phyloP scores from a whole-genome alignment of 2,113 vertebrate species.

The Sakesphorus luctuosus region DNA sequence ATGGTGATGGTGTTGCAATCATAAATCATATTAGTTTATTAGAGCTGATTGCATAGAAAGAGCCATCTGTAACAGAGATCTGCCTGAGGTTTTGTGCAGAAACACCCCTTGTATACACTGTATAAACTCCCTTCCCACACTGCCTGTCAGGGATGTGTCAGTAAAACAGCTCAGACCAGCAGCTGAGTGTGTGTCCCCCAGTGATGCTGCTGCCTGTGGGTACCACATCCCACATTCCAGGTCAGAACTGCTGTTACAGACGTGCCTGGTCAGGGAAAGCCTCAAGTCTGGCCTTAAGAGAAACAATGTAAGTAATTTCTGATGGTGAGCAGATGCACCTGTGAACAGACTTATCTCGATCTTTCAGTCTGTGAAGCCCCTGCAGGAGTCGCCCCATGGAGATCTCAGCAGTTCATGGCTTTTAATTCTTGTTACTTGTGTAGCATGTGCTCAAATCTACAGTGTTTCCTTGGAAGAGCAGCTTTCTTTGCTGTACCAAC shows the following conservation, averaged over 20 bases:
- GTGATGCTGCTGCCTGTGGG: not conserved
- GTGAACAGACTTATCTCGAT: rapidly evolving
- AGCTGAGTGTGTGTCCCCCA: constrained; percentile 26
- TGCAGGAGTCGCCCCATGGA: not conserved
- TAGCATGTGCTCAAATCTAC: not conserved
- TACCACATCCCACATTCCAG: not conserved
- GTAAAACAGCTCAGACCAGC: not conserved
- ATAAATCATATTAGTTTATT: not conserved
- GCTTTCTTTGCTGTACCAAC: not conserved
- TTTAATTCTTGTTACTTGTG: not conserved
- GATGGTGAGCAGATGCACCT: not conserved
- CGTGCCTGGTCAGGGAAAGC: not conserved
- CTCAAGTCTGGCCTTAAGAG: not conserved
- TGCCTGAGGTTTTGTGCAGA: not conserved
- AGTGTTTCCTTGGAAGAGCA: not conserved
- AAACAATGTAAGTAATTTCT: not conserved
- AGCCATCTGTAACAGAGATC: not conserved
- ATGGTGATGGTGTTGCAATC: not conserved
- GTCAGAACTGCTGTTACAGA: not conserved
- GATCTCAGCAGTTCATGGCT: not conserved
- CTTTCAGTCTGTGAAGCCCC: not conserved
- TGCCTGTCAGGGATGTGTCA: constrained; percentile 16
- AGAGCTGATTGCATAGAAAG: not conserved
- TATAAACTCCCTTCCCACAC: not conserved
- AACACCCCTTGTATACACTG: not conserved